Evolutionary conservation across 2,888 invertebrate genomes (phyloP), one percentile per base, ranked within the genome.

Genomic region (Colostygia pectinataria): DNA sequence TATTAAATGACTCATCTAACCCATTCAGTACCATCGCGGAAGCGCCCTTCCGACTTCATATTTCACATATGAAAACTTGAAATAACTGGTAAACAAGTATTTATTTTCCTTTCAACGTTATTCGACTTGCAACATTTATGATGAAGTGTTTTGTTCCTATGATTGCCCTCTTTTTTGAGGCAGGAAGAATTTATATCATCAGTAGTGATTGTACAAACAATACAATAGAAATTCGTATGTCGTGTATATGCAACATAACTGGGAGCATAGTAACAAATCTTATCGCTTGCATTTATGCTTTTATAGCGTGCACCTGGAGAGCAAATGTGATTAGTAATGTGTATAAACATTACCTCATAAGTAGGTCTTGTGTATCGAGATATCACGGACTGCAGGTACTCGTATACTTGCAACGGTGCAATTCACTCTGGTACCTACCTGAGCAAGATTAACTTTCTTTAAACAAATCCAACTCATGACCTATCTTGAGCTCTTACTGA

Each of bases 291-390:
- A 66, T 61, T n/a, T n/a, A 56, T 74, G 73, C 73, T 79, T 68
- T 72, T 74, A 76, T 80, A 77, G 67, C 66, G 46, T 66, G 59
- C 80, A 82, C 80, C 81, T 82, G 82, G 70, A 61, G 57, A 62
- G 57, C 74, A 73, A 61, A 73, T 72, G 74, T 61, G 69, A 73
- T 73, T 74, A 59, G 46, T 59, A 63, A 59, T 62, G 61, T 71
- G 61, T 71, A 56, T 58, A 58, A 49, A 58, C 46, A 56, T 44
- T 49, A 53, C 51, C 46, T 43, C 36, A 54, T 54, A 53, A 56
- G 53, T 56, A 56, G 58, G 43, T 59, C 55, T 46, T 47, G 46
- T 56, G 53, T 57, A 48, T 47, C 65, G 57, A 58, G 61, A 65
- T 64, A 74, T 74, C 78, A 79, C 77, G 72, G 65, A 74, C 62